Conservation (phyloP, 2,888 invertebrate genomes). For the Metopia argyrocephala region DNA sequence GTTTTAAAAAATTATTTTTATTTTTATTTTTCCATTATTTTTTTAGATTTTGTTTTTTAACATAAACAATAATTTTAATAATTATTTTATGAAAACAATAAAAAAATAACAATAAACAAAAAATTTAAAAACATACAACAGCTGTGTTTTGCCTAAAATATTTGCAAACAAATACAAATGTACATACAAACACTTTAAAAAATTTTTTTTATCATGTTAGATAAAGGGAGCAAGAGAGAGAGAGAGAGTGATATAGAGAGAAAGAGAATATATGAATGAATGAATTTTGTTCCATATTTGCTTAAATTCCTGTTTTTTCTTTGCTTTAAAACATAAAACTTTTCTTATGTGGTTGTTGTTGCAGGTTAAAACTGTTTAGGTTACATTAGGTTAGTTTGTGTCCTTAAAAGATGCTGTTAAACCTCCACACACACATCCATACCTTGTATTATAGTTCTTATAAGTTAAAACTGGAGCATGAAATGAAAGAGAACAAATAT, state of each 20-base stretch:
- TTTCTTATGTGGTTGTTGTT: constrained; percentile 14
- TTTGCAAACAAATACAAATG: constrained; percentile 7
- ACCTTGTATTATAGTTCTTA: not conserved
- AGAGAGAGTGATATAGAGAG: too few relatives aligned
- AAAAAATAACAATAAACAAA: not conserved
- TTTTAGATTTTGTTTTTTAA: not conserved
- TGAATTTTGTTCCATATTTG: constrained; percentile 37
- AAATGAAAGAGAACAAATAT: not conserved
- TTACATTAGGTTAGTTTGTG: constrained; percentile 57
- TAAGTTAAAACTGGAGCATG: not conserved
- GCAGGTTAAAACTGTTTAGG: constrained; percentile 27
- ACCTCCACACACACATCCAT: not conserved
- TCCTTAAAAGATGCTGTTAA: constrained; percentile 46
- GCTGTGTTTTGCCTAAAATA: constrained; percentile 28
- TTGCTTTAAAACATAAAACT: not conserved
- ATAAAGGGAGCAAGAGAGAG: too few relatives aligned
- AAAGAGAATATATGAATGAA: constrained; percentile 54
- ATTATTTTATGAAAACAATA: not conserved
- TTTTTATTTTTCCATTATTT: not conserved
- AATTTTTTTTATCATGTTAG: too few relatives aligned
- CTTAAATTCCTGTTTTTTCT: constrained; percentile 1
- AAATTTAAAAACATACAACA: not conserved
- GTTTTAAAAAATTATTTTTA: not conserved
- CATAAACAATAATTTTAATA: too few relatives aligned
- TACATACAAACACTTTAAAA: constrained; percentile 9